Evolutionary conservation across 2,113 vertebrate species (phyloP).

Genomic region (Abramis brama): DNA sequence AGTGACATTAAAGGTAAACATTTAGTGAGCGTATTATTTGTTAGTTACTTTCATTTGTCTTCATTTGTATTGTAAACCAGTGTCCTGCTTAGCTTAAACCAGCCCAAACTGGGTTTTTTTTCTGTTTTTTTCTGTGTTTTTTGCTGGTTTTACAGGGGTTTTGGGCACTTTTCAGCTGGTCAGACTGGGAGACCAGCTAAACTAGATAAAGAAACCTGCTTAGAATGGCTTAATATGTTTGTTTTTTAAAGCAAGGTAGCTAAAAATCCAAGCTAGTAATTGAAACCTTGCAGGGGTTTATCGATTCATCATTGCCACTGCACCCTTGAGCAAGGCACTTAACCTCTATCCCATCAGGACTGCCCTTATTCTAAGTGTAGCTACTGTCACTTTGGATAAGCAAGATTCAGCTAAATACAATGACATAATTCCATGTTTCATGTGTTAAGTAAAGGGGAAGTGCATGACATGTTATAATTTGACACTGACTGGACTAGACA

Average conservation of each 20-base stretch:
- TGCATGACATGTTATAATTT: background rate
- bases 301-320: background rate
- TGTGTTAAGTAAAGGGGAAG: background rate
- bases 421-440: constrained; percentile 18
- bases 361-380: constrained; percentile 4
- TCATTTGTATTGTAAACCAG: background rate
- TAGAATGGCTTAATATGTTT: background rate
- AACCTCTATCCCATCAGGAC: constrained; percentile 4
- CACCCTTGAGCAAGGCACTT: background rate
- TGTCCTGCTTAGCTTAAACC: background rate
- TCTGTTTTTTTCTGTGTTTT: too few relatives aligned
- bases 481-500: background rate
- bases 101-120: background rate
- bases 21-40: background rate
- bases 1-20: constrained; percentile 92
- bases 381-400: background rate
- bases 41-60: background rate
- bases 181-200: background rate
- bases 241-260: background rate
- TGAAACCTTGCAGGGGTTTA: background rate
- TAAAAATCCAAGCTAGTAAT: background rate
- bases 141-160: background rate
- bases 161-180: background rate
- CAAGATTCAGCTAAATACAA: background rate
- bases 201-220: background rate